Evolutionary conservation across 92 coral and sea anemone genomes (phyloP).

Genomic region (Ricordea florida): DNA sequence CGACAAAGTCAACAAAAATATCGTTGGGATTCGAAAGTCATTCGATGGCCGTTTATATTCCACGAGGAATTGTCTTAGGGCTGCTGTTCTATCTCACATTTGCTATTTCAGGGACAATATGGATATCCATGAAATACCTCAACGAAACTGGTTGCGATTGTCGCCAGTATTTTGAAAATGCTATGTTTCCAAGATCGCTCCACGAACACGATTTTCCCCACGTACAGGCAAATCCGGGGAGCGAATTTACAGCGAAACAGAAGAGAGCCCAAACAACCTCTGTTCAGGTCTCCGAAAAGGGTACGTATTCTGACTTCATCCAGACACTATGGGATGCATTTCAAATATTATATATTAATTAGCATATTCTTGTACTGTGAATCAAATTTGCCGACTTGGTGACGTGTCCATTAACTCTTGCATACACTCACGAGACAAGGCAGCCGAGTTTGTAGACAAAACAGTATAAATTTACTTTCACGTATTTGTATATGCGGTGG

Average conservation of each 20-base stretch:
- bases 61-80: slow-evolving; percentile 52
- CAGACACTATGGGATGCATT: too few relatives aligned
- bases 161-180: slow-evolving; percentile 11
- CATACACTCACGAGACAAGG: too few relatives aligned
- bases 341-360: too few relatives aligned
- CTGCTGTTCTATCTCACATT: slow-evolving; percentile 73
- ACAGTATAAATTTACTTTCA: too few relatives aligned
- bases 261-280: slow-evolving; percentile 10
- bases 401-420: too few relatives aligned
- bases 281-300: background rate
- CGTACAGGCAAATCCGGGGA: background rate
- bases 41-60: slow-evolving; percentile 32
- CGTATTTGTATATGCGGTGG: too few relatives aligned
- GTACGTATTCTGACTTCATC: too few relatives aligned
- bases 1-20: too few relatives aligned
- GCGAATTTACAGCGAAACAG: background rate
- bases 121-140: slow-evolving; percentile 74
- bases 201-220: slow-evolving; percentile 60
- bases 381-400: too few relatives aligned
- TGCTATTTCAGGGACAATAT: slow-evolving; percentile 73
- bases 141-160: slow-evolving; percentile 71
- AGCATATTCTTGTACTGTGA: too few relatives aligned
- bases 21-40: background rate
- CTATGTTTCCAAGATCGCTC: background rate
- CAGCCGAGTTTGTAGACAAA: too few relatives aligned